A percentile compares a stretch with the other conserved stretches of the same genome.
phyloP scores from a whole-genome alignment of 2,797 vertebrate species.

The Mormyrops attenuatus region DNA sequence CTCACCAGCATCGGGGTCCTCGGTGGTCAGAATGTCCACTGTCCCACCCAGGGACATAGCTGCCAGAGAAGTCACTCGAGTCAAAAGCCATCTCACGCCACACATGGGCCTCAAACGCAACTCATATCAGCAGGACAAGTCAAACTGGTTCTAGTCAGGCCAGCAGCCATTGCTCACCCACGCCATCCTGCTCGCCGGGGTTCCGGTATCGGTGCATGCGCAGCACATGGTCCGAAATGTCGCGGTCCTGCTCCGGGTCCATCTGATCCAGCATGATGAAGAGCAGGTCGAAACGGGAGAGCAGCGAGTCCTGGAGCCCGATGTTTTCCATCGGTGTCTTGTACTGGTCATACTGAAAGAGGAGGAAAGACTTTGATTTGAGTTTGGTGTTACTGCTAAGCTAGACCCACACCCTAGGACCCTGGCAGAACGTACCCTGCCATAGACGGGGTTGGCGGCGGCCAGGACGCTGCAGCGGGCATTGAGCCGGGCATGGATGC shows the following conservation, averaged over 20 bases:
- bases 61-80: slow-evolving; percentile 35
- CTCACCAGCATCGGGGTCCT: slow-evolving; percentile 68
- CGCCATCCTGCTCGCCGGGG: slow-evolving; percentile 83
- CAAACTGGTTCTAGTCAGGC: neutral
- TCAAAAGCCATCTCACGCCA: neutral
- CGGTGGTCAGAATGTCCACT: slow-evolving; percentile 82
- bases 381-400: neutral
- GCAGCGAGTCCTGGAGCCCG: slow-evolving; percentile 89
- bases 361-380: neutral
- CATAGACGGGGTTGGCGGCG: slow-evolving; percentile 90
- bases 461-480: slow-evolving; percentile 94
- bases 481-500: slow-evolving; percentile 95
- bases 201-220: slow-evolving; percentile 92
- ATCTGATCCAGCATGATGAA: slow-evolving; percentile 96
- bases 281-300: slow-evolving; percentile 93
- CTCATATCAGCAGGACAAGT: neutral
- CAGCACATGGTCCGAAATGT: slow-evolving; percentile 89
- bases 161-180: slow-evolving; percentile 55
- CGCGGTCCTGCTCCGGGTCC: slow-evolving; percentile 88
- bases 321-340: slow-evolving; percentile 99
- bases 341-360: slow-evolving; percentile 86
- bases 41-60: slow-evolving; percentile 82
- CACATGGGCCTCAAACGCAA: neutral
- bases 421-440: slow-evolving; percentile 67
- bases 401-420: neutral